These are phyloP conservation scores for Brachylomia viminalis DNA, from an alignment of 2,888 invertebrate genomes.

Conservation along the genomic window DNA sequence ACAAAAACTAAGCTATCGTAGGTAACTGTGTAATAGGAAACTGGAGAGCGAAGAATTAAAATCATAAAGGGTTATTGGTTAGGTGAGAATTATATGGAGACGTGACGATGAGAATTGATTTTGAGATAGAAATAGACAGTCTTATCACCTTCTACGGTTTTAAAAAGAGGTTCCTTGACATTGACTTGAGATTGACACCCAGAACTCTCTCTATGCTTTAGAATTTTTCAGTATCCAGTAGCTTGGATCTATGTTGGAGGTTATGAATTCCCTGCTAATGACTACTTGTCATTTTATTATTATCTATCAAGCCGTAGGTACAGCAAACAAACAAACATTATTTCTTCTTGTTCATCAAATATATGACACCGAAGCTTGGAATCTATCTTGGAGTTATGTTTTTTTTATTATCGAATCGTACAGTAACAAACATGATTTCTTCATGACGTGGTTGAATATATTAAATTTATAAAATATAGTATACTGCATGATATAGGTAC, in stretches of 20 bases:
- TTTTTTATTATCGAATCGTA: not conserved
- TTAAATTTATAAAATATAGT: not conserved
- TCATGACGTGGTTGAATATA: not conserved
- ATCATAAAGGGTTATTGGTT: constrained; percentile 11
- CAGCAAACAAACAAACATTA: too few relatives aligned
- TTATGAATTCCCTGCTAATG: not conserved
- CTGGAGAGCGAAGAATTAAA: constrained; percentile 58
- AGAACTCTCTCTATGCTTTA: not conserved
- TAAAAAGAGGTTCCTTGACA: not conserved
- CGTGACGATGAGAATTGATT: not conserved
- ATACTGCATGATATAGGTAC: not conserved
- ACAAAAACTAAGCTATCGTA: constrained; percentile 69
- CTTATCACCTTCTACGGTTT: not conserved
- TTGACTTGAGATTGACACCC: not conserved
- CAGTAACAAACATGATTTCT: not conserved
- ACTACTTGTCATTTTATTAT: not conserved
- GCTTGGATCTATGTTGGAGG: not conserved
- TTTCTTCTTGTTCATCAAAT: too few relatives aligned
- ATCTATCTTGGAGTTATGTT: too few relatives aligned
- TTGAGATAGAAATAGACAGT: not conserved
- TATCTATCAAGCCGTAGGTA: too few relatives aligned
- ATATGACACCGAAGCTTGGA: too few relatives aligned
- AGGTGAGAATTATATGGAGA: not conserved
- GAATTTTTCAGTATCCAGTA: not conserved
- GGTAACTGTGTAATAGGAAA: constrained; percentile 60